Evolutionary conservation across 2,797 vertebrate genomes (phyloP), one percentile per base, ranked within the genome.

Genomic region (Dendrocincla tyrannina): DNA sequence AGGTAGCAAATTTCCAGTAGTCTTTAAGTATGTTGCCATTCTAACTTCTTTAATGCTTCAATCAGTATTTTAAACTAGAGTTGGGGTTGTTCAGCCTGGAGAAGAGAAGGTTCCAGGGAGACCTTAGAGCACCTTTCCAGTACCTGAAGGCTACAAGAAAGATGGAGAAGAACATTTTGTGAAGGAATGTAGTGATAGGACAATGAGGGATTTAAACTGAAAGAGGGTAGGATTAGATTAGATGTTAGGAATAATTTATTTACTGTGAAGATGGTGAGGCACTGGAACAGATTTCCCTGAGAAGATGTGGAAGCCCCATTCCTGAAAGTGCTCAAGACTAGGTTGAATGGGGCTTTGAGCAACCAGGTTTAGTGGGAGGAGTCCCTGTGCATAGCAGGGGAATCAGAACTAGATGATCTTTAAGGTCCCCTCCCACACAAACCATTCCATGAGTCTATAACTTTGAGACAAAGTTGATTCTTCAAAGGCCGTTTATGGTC

Each of bases 221-320:
- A 47, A 68, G 28, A 33, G 22, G 2, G 7, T 14, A 16, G 37
- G 59, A 14, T 42, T 28, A 17, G 25, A 41, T 55, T 23, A 17
- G 28, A 10, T 13, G 16, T 16, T 16, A 35, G 25, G 25, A 27
- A 13, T 5, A 35, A 32, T 1, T 19, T 60, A 7, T 74, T 60
- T 75, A 1, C 15, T 68, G 12, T 0, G 0, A 19, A 13, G 6
- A 10, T 47, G 41, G 4, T 60, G 52, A 47, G 17, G n/a, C 20
- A 13, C 10, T 32, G 47, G 17, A 35, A 23, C 7, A 55, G 41
- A 27, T 16, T 55, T 6, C 6, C 8, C 22, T 42, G 30, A 20
- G 13, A 32, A 23, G 11, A 2, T 41, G 12, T 6, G 20, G 17
- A 10, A 60, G 17, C 10, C 17, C 22, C 16, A 18, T 55, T 9